A percentile compares a stretch with the other conserved stretches of the same genome.
These are phyloP conservation scores for Drosophila neutralis DNA, from an alignment of 2,888 invertebrate genomes.

Conservation along the genomic window DNA sequence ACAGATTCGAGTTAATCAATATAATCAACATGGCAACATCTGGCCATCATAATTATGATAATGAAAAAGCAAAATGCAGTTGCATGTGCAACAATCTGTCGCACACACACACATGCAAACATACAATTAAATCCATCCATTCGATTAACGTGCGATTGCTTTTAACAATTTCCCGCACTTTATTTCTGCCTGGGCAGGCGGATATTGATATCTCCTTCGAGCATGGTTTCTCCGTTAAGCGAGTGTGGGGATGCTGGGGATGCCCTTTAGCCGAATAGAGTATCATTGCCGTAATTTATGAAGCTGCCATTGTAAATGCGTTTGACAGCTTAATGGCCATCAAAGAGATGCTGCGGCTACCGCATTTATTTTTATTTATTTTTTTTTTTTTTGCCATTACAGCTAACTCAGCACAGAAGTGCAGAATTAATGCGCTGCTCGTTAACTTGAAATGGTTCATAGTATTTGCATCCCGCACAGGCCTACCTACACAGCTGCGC, in stretches of 20 bases:
- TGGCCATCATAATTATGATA: neutral
- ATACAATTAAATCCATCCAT: neutral
- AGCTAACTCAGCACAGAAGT: neutral
- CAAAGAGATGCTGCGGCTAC: neutral
- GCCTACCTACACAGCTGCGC: neutral
- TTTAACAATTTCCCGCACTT: constrained; percentile 17
- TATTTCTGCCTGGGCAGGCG: constrained; percentile 36
- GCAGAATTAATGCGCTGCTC: constrained; percentile 34
- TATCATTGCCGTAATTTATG: constrained; percentile 47
- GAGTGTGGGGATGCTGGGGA: too few species aligned
- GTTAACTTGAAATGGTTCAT: constrained; percentile 48
- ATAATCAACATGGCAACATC: neutral
- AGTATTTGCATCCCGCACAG: constrained; percentile 1
- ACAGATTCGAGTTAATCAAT: neutral
- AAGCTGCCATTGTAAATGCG: constrained; percentile 11
- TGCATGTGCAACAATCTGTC: neutral
- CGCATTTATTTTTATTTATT: neutral
- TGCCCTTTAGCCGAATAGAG: neutral
- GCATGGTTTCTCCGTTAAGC: neutral
- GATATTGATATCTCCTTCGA: constrained; percentile 59
- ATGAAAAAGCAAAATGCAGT: neutral
- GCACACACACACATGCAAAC: neutral
- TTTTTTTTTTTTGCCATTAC: neutral
- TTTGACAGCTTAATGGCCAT: constrained; percentile 52
- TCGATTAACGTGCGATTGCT: neutral